Evolutionary conservation across 2,888 invertebrate species (phyloP).

Genomic region (Hyalella azteca): DNA sequence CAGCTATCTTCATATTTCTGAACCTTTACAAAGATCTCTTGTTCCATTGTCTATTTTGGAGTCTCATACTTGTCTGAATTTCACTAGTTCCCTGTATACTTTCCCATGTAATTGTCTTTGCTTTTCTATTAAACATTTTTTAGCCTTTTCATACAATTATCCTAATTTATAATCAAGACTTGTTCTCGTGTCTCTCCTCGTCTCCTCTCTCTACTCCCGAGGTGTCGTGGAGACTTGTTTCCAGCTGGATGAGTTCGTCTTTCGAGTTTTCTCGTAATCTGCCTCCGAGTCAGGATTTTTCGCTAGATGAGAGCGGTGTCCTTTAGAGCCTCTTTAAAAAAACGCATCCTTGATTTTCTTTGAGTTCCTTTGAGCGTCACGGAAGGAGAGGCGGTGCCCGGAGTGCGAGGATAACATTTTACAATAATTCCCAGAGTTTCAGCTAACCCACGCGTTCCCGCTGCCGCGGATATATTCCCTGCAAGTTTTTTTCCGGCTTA

Average conservation of each 20-base stretch:
- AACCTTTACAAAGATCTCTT: too few species aligned
- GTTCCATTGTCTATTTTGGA: too few species aligned
- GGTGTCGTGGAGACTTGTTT: constrained; percentile 3
- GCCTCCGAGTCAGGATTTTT: neutral
- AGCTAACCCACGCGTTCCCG: constrained; percentile 3
- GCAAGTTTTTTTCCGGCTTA: neutral
- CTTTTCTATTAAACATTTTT: too few species aligned
- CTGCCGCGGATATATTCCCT: neutral
- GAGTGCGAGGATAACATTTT: neutral
- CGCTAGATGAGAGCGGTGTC: neutral
- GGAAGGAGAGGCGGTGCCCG: neutral
- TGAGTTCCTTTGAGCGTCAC: neutral
- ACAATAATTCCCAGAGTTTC: neutral
- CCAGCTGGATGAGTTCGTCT: constrained; percentile 1
- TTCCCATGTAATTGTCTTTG: too few species aligned
- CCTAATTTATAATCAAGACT: too few species aligned
- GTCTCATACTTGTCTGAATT: too few species aligned
- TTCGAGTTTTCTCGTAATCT: constrained; percentile 9
- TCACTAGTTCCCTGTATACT: too few species aligned
- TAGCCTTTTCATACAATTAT: too few species aligned
- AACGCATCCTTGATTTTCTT: constrained; percentile 8
- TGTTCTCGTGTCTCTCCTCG: neutral
- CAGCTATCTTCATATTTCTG: too few species aligned
- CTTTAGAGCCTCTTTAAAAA: neutral
- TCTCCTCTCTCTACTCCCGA: constrained; percentile 5